Percentiles rank a stretch among this genome's conserved stretches.
Evolutionary conservation across 2,888 invertebrate species (phyloP).

Genomic region (Bibio marci): DNA sequence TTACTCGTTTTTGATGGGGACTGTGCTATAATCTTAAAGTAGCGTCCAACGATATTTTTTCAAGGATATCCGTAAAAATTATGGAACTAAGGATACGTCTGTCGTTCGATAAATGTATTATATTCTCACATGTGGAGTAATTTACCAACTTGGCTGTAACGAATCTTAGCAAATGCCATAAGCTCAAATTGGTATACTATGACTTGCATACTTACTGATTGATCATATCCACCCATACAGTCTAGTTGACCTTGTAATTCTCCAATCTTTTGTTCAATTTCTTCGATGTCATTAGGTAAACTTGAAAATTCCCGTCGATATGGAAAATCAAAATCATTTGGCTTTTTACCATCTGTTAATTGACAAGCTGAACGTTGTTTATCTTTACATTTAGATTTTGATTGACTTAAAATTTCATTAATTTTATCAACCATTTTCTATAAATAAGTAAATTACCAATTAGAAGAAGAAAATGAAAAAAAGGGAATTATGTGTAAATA

Average conservation of each 20-base stretch:
- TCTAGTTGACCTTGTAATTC: conserved; percentile 44
- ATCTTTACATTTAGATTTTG: conserved; percentile 31
- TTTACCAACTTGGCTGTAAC: no score
- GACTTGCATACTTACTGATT: conserved; percentile 39
- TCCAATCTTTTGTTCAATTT: conserved; percentile 36
- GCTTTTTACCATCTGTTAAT: conserved; percentile 36
- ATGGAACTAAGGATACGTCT: no score
- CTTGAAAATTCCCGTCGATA: conserved; percentile 33
- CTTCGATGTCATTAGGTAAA: conserved; percentile 34
- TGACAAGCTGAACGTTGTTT: conserved; percentile 36
- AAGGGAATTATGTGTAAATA: no score
- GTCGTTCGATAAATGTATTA: no score
- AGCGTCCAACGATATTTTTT: no score
- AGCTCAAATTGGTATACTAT: no score
- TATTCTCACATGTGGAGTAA: no score
- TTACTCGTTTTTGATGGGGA: no score
- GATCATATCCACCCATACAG: conserved; percentile 38
- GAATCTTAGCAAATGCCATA: no score
- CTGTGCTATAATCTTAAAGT: no score
- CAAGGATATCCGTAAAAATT: no score
- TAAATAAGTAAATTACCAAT: no score
- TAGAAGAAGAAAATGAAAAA: conserved; percentile 7
- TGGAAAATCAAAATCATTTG: conserved; percentile 38
- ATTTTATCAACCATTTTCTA: conserved; percentile 30
- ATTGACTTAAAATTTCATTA: conserved; percentile 18